Evolutionary conservation across 1,140 invertebrate genomes (phyloP), one percentile per base, ranked within the genome.

Genomic region (Trichogramma pretiosum): DNA sequence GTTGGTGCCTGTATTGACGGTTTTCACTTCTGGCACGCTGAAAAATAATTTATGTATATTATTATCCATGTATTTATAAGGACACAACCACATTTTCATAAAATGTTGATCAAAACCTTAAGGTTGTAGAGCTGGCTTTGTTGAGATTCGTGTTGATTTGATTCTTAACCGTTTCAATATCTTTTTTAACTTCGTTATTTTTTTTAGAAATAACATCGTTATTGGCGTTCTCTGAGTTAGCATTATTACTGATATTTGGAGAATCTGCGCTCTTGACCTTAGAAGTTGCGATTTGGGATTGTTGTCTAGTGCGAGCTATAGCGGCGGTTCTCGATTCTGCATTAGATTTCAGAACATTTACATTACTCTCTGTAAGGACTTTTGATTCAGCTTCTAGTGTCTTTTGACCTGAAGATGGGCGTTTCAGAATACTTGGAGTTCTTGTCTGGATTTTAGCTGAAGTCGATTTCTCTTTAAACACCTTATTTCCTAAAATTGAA

Each of bases 131-230:
- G 17, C n/a, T 24, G 13, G 22, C 24, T 17, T 50, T 51, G 28
- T 51, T 51, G 2, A 46, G 21, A 42, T 60, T 60, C 39, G 52
- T 24, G 57, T 61, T 58, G 21, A 62, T 62, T 52, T 65, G 63
- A 53, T 59, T 69, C 32, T 61, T 61, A 11, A 56, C 52, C 26
- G 44, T 39, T 24, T 58, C 62, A 10, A 59, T 22, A 34, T 64
- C 54, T 38, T 58, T 63, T 40, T 56, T 63, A 37, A 23, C 66
- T 39, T 53, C 56, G 5, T 52, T 59, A 40, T 34, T 58, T 33
- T 43, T 50, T 47, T 52, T 61, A 48, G 39, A 19, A 46, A 45
- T 38, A 64, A 67, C 48, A 52, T 60, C 56, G 35, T 30, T 48
- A 22, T 36, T 46, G 46, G 49, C 48, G 45, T 55, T 62, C 21